Base-by-base conservation (phyloP, 2,888 invertebrate species). In the Petrophora chlorosata region DNA sequence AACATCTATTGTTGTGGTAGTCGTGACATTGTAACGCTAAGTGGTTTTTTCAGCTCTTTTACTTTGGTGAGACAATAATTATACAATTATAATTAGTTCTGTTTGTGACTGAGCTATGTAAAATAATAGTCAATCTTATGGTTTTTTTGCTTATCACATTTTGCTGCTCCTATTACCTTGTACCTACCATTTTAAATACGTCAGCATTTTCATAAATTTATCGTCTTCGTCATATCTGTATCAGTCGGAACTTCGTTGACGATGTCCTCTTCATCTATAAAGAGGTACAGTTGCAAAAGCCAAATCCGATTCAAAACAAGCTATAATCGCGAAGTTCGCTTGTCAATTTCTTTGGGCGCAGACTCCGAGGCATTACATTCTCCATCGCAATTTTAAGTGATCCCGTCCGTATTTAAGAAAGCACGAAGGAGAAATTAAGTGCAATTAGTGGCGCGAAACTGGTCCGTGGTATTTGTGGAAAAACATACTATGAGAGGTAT, bases 361-460 rank as follows among this genome's bases (percentile, higher is more conserved):
- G 36, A 29, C 47, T 34, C 28, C 36, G 33, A 48, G 28, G 26
- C 54, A 55, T 59, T 53, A 49, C 56, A 65, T 54, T 67, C 62
- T 62, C 59, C 63, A 53, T 64, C 54, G 76, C 67, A 77, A 79
- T 78, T 74, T 77, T 76, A 71, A 76, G 71, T 66, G 70, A 68
- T 70, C 61, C 68, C 51, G 66, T 63, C 61, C 61, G 79, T 82
- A 84, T 86, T 86, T 85, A 86, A 85, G 76, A 76, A 84, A 74
- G 82, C 85, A 83, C 80, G 84, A 77, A 79, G 79, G 62, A 79
- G 70, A 80, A 87, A 88, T 88, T 86, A 86, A 84, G 78, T 76
- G 78, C 79, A 86, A 87, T 87, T 87, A 88, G 81, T 78, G 67
- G 79, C 70, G 78, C 74, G 79, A 76, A 76, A 74, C 82, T 79